Base-by-base conservation (phyloP, 2,888 invertebrate species). In the Coelinius sp. region DNA sequence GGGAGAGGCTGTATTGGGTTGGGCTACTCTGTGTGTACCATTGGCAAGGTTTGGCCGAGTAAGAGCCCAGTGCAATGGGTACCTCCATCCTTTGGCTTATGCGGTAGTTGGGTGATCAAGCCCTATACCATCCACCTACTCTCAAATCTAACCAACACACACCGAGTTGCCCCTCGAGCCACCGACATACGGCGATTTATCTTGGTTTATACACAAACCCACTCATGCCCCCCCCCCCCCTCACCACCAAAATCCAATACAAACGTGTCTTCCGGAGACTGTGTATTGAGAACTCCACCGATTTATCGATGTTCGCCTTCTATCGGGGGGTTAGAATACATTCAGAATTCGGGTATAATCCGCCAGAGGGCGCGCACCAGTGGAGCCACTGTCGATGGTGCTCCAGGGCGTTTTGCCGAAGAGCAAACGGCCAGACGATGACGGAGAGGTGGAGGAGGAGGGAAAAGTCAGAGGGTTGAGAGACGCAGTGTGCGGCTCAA, bases 1-100 rank as follows among this genome's bases (percentile, higher is more conserved):
- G 87, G 56, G n/a, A 31, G 31, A 27, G 24, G 59, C 20, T 31
- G 59, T n/a, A 4, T 10, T 17, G 20, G 59, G 59, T 2, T 8
- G 59, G 8, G 59, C 17, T 17, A n/a, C n/a, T n/a, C n/a, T 59
- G 84, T 85, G 84, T 83, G 82, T 82, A 82, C 80, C 81, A 78
- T 82, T 68, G 56, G 44, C 70, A 41, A 41, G 63, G 63, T 63
- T 41, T 27, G 31, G 27, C 56, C 25, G 38, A 63, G 20, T 68
- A 76, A 14, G 56, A 35, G 25, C n/a, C 14, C 49, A 3, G 41
- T 6, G n/a, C 12, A 6, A 22, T 25, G 25, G 59, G 59, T 59
- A 35, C 73, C 81, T 81, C 82, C 80, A 78, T 84, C 84, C 84
- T 85, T 83, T 83, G 79, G 81, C 80, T 82, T 78, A 77, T 80